Conservation (phyloP, 2,797 vertebrate genomes). For the Holocentrus rufus region DNA sequence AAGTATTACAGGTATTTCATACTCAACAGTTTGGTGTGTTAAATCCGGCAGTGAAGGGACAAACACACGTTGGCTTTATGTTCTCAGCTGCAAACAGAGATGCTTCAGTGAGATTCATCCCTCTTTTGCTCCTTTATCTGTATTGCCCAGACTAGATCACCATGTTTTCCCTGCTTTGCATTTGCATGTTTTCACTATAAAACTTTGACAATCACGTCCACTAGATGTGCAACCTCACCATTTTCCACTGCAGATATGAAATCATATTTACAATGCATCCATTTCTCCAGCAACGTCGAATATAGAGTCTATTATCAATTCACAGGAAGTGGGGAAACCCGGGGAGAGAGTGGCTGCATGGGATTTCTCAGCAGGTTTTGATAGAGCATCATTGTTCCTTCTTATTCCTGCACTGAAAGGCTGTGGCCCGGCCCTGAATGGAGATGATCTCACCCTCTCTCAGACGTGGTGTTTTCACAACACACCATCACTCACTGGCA, state of each 20-base stretch:
- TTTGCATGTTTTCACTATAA: conserved; percentile 10
- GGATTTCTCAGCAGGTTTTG: conserved; percentile 70
- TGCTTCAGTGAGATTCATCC: not conserved
- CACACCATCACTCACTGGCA: conserved; percentile 25
- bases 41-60: not conserved
- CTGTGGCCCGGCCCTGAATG: conserved; percentile 50
- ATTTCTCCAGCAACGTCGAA: conserved; percentile 58
- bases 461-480: conserved; percentile 16
- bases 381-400: conserved; percentile 77
- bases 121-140: conserved; percentile 15
- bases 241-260: conserved; percentile 47
- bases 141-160: not conserved
- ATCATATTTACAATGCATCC: conserved; percentile 55
- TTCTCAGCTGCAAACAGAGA: not conserved
- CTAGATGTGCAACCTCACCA: no score
- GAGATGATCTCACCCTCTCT: conserved; percentile 67
- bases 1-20: not conserved
- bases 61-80: no score
- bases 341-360: conserved; percentile 54
- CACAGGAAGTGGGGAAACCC: conserved; percentile 74
- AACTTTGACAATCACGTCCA: conserved; percentile 1
- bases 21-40: no score
- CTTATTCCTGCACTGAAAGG: conserved; percentile 46
- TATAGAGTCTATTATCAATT: conserved; percentile 78
- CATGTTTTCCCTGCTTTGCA: not conserved